Percentiles rank a stretch among this genome's conserved stretches.
Conservation (phyloP, 2,888 invertebrate genomes). For the Amitus sp. region DNA sequence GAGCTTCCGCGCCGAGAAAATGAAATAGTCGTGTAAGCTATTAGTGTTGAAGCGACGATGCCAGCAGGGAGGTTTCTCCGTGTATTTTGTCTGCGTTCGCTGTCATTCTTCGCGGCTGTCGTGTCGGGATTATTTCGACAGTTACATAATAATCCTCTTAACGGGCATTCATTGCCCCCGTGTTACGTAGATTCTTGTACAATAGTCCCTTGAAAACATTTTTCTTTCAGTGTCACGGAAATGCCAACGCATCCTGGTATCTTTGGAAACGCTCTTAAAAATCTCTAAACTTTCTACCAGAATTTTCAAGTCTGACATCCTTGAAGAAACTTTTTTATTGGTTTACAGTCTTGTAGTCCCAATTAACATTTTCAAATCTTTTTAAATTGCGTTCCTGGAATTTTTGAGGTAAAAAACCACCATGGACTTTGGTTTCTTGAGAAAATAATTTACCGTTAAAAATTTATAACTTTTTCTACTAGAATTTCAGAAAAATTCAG, state of each 20-base stretch:
- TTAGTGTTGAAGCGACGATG: conserved; percentile 21
- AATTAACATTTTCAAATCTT: too few species aligned
- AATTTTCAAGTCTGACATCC: too few species aligned
- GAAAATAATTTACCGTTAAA: too few species aligned
- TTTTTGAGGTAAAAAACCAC: too few species aligned
- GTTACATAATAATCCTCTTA: conserved; percentile 47
- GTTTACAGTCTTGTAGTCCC: too few species aligned
- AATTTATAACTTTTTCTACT: too few species aligned
- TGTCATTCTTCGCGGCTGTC: conserved; percentile 17
- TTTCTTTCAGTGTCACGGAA: neutral
- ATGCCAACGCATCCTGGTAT: neutral
- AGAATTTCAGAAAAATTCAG: too few species aligned
- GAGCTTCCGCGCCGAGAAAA: conserved; percentile 23
- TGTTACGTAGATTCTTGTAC: conserved; percentile 10
- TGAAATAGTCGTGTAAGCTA: conserved; percentile 40
- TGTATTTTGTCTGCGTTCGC: conserved; percentile 7
- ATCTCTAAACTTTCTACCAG: too few species aligned
- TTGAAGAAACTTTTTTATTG: too few species aligned
- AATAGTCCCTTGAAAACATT: neutral
- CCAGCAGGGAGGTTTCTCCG: conserved; percentile 22
- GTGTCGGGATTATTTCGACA: conserved; percentile 34
- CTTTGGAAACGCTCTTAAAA: neutral
- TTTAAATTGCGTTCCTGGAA: too few species aligned
- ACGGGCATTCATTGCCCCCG: conserved; percentile 13
- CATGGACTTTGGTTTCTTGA: too few species aligned